Evolutionary conservation across 1,140 invertebrate species (phyloP).

Genomic region (Panagrolaimus sp.): DNA sequence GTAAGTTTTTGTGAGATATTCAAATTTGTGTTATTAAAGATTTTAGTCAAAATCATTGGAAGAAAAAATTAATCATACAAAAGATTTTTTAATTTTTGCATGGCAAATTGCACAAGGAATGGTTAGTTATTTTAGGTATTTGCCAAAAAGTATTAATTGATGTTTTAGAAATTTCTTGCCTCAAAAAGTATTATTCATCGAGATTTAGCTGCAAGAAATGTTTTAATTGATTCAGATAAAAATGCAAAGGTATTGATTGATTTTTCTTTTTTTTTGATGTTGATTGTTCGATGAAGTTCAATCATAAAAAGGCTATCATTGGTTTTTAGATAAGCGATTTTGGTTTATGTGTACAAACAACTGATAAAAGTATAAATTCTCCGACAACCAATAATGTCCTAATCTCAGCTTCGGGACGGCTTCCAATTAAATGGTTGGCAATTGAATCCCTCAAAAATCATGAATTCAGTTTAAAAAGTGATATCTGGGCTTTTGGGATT

Average conservation of each 20-base stretch:
- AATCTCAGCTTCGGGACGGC: slow-evolving; percentile 17
- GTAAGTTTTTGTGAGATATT: slow-evolving; percentile 1
- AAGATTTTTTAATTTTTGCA: slow-evolving; percentile 19
- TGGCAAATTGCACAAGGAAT: slow-evolving; percentile 27
- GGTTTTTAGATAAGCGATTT: slow-evolving; percentile 27
- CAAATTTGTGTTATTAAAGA: not conserved
- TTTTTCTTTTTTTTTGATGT: too few relatives aligned
- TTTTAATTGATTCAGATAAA: slow-evolving; percentile 9
- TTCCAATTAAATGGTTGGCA: slow-evolving; percentile 26
- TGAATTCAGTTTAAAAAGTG: slow-evolving; percentile 12
- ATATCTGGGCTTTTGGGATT: slow-evolving; percentile 23
- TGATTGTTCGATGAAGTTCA: too few relatives aligned
- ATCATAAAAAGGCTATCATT: not conserved
- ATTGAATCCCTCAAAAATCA: slow-evolving; percentile 14
- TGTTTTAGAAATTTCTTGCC: slow-evolving; percentile 9
- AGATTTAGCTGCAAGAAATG: slow-evolving; percentile 17
- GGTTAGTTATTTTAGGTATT: slow-evolving; percentile 12
- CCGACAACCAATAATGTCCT: not conserved
- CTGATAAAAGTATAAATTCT: slow-evolving; percentile 5
- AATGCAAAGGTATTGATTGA: slow-evolving; percentile 13
- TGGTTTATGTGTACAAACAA: slow-evolving; percentile 18
- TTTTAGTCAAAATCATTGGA: slow-evolving; percentile 14
- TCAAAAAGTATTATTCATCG: slow-evolving; percentile 1
- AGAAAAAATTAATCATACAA: slow-evolving; percentile 16
- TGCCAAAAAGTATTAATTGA: too few relatives aligned